Evolutionary conservation across 1,140 invertebrate genomes (phyloP), one percentile per base, ranked within the genome.

Genomic region (Meteorus sp.): DNA sequence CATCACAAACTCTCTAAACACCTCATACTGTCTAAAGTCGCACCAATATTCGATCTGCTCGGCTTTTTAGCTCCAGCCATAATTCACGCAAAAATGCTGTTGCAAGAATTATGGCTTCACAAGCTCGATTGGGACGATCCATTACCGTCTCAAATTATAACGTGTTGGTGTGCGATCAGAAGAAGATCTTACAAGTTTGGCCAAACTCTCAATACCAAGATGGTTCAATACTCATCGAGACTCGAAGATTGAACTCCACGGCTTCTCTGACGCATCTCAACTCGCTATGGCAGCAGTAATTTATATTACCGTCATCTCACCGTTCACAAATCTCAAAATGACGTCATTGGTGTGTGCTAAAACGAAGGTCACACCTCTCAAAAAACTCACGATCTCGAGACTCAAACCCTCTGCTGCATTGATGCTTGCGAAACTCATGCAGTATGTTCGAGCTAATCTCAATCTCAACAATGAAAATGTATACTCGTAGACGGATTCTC

Each of bases 261-360:
- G 67, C 0, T 74, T 73, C 47, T 60, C 55, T 3, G 69, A 71
- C 37, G 70, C 67, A 0, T 69, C 64, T 6, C 27, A 63, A 39
- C 3, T 39, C 2, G 69, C n/a, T n/a, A n/a, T n/a, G n/a, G n/a
- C n/a, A n/a, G n/a, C n/a, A n/a, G n/a, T n/a, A n/a, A n/a, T n/a
- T 65, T 17, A 63, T 67, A n/a, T n/a, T n/a, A n/a, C n/a, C n/a
- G n/a, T n/a, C n/a, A n/a, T n/a, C n/a, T n/a, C n/a, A n/a, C n/a
- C n/a, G n/a, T n/a, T n/a, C n/a, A n/a, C n/a, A n/a, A n/a, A n/a
- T n/a, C n/a, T n/a, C n/a, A n/a, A n/a, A n/a, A n/a, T n/a, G n/a
- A n/a, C n/a, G n/a, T n/a, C n/a, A n/a, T n/a, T n/a, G n/a, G n/a
- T n/a, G n/a, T n/a, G n/a, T n/a, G n/a, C n/a, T n/a, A n/a, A n/a